Conservation (phyloP, 2,888 invertebrate species). For the Byasa hedistus region DNA sequence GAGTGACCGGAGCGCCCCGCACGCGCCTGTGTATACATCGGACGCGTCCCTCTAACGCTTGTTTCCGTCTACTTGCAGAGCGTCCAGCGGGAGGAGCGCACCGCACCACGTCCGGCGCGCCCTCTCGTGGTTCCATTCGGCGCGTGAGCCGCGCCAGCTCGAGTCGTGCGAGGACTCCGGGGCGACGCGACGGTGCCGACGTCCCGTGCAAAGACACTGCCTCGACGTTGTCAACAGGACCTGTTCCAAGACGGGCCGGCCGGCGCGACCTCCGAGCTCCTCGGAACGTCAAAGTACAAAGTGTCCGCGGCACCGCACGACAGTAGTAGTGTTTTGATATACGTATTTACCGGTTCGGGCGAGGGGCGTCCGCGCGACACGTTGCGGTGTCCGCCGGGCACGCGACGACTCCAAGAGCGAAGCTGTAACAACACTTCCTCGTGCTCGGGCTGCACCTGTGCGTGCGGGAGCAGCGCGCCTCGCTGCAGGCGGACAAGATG, state of each 20-base stretch:
- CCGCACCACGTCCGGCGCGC: slow-evolving; percentile 2
- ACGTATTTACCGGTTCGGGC: slow-evolving; percentile 54
- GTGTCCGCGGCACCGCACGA: slow-evolving; percentile 31
- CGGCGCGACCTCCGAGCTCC: slow-evolving; percentile 39
- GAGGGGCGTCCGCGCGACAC: slow-evolving; percentile 29
- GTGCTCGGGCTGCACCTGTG: too few species aligned
- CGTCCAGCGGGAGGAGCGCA: slow-evolving; percentile 15
- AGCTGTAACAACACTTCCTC: too few species aligned
- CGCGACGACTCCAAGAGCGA: too few species aligned
- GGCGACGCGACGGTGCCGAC: background rate
- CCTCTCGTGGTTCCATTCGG: background rate
- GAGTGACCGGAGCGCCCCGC: background rate
- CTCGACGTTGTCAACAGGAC: background rate
- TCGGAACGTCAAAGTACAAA: slow-evolving; percentile 58
- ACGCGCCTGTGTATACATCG: background rate
- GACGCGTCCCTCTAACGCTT: background rate
- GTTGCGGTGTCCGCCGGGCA: too few species aligned
- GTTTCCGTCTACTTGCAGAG: slow-evolving; percentile 5
- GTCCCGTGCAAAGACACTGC: background rate
- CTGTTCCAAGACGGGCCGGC: background rate
- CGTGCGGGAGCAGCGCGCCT: too few species aligned
- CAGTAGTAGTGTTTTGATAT: slow-evolving; percentile 56
- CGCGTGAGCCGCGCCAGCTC: background rate
- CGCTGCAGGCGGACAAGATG: too few species aligned
- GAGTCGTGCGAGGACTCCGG: background rate